Evolutionary conservation across 1,140 invertebrate species (phyloP), one percentile per base, ranked within the genome.

Genomic region (Drosophila grimshawi): DNA sequence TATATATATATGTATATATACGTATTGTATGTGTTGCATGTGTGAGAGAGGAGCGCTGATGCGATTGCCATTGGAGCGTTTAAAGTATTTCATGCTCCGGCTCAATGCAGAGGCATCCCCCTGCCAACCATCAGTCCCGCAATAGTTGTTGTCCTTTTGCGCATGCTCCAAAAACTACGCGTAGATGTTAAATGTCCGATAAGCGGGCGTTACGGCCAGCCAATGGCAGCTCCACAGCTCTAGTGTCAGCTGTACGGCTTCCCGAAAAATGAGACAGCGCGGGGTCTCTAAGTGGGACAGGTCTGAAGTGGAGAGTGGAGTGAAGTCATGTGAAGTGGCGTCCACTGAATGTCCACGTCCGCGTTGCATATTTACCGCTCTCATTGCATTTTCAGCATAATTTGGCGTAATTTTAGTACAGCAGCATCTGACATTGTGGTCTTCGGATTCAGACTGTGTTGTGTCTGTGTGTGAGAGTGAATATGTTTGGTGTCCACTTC

Each of bases 311-410:
- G 6, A 8, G 29, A 4, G 2, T 19, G 35, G 52, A 4, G 3
- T 27, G 10, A 27, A 0, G 37, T 30, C 2, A 5, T 3, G 4
- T 27, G 8, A 27, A 1, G 3, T 35, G 39, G 32, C 37, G 27
- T 27, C 6, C 19, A 53, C 37, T 11, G 1, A 41, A n/a, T 29
- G 11, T 43, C 27, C 37, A 45, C 39, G 32, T 76, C 67, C 56
- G 65, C 48, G 29, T 76, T 78, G 71, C 83, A 86, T 86, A 80
- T 82, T 88, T 88, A 82, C 76, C 46, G 73, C 73, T 78, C 76
- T 63, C 73, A 76, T 80, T 71, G 79, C 80, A 88, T 88, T 86
- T 74, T 80, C 83, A 86, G 83, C 83, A 86, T 86, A 86, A 86
- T 88, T 86, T 86, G 83, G 81, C 75, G 83, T 86, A 86, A 86